Evolutionary conservation across 2,797 vertebrate species (phyloP).

Genomic region (Sebastes baramenuke): DNA sequence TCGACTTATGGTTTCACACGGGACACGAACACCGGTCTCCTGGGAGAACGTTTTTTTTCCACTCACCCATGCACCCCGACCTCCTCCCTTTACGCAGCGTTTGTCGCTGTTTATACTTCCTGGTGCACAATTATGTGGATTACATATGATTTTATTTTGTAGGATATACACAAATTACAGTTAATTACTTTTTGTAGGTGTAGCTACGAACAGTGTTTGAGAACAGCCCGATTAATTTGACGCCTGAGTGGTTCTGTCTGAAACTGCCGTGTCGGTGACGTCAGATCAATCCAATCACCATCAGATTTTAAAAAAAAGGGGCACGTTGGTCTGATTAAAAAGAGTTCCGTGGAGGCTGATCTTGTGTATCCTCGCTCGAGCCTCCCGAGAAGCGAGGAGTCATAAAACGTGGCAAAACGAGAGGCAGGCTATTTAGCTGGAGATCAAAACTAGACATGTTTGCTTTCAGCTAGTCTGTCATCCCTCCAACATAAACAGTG

Average conservation of each 20-base stretch:
- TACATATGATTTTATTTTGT: too few species aligned
- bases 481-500: not conserved
- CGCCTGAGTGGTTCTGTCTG: not conserved
- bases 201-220: too few species aligned
- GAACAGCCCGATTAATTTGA: not conserved
- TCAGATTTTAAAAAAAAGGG: not conserved
- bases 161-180: too few species aligned
- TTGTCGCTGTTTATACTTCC: too few species aligned
- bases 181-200: too few species aligned
- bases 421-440: not conserved
- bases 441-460: not conserved
- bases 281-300: not conserved
- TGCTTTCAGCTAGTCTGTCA: not conserved
- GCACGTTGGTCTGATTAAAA: not conserved
- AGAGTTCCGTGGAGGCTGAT: not conserved
- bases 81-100: too few species aligned
- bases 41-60: too few species aligned
- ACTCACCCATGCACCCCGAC: too few species aligned
- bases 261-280: not conserved
- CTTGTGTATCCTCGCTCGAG: not conserved
- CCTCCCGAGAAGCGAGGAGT: not conserved
- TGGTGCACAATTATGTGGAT: too few species aligned
- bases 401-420: not conserved
- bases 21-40: too few species aligned
- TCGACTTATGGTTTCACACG: too few species aligned